Evolutionary conservation across 2,113 vertebrate species (phyloP).

Genomic region (Piaya cayana): DNA sequence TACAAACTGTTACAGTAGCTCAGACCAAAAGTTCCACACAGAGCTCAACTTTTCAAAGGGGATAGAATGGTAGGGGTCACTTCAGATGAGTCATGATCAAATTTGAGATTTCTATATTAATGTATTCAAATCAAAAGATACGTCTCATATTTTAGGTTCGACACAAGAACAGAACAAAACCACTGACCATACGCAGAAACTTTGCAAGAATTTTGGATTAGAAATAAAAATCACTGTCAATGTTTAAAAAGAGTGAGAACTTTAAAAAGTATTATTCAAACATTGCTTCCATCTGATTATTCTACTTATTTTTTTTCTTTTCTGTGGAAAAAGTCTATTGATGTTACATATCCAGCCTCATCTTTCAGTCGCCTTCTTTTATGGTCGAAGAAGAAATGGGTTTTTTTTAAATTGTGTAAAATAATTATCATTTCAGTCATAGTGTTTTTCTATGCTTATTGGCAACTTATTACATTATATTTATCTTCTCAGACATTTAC

Average conservation of each 20-base stretch:
- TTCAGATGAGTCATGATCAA: background rate
- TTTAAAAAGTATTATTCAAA: background rate
- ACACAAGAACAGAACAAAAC: background rate
- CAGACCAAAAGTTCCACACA: background rate
- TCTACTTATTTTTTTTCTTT: background rate
- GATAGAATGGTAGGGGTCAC: background rate
- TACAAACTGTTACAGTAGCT: background rate
- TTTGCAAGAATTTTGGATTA: background rate
- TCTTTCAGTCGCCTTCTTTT: background rate
- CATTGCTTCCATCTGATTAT: background rate
- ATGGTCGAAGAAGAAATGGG: background rate
- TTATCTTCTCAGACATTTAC: background rate
- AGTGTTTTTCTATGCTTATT: background rate
- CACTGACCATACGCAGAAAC: background rate
- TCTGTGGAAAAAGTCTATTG: background rate
- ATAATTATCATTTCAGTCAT: background rate
- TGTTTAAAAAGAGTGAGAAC: background rate
- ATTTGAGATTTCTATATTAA: background rate
- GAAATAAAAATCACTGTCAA: background rate
- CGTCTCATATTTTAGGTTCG: background rate
- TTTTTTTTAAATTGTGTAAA: background rate
- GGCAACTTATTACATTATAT: background rate
- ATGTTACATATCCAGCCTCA: background rate
- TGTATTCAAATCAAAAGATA: background rate
- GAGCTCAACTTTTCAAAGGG: background rate